Evolutionary conservation across 2,888 invertebrate species (phyloP).

Genomic region (Campopleginae sp.): DNA sequence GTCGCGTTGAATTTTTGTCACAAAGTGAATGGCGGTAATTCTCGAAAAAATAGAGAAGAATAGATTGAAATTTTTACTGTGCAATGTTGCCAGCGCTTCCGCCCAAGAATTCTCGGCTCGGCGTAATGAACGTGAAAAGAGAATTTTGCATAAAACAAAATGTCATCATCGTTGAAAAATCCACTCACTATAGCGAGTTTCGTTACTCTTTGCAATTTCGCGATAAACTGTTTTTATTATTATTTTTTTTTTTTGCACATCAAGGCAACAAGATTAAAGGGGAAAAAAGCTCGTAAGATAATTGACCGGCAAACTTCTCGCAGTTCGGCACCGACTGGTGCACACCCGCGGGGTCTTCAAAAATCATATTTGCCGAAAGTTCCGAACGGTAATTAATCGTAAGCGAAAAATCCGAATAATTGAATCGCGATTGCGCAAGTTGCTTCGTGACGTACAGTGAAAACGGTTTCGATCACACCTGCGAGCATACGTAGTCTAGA

Average conservation of each 20-base stretch:
- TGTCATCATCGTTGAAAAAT: not conserved
- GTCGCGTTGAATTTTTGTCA: conserved; percentile 21
- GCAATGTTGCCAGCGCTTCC: not conserved
- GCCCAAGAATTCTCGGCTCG: not conserved
- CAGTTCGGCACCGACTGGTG: not conserved
- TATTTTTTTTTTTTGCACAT: not conserved
- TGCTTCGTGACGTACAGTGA: not conserved
- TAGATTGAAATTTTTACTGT: not conserved
- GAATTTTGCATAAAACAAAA: not conserved
- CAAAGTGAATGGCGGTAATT: conserved; percentile 8
- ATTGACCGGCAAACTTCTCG: not conserved
- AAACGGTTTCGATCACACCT: not conserved
- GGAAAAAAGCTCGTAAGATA: not conserved
- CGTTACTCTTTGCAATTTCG: not conserved
- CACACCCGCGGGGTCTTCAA: not conserved
- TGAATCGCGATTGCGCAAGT: not conserved
- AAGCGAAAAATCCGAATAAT: not conserved
- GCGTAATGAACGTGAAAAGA: not conserved
- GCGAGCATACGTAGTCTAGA: not conserved
- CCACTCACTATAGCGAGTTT: not conserved
- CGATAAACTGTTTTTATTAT: not conserved
- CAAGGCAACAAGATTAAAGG: not conserved
- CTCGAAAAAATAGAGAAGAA: not conserved
- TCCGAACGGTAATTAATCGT: not conserved
- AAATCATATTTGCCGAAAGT: not conserved